Conservation (phyloP, 1,140 invertebrate genomes). For the Oryctes rhinoceros region DNA sequence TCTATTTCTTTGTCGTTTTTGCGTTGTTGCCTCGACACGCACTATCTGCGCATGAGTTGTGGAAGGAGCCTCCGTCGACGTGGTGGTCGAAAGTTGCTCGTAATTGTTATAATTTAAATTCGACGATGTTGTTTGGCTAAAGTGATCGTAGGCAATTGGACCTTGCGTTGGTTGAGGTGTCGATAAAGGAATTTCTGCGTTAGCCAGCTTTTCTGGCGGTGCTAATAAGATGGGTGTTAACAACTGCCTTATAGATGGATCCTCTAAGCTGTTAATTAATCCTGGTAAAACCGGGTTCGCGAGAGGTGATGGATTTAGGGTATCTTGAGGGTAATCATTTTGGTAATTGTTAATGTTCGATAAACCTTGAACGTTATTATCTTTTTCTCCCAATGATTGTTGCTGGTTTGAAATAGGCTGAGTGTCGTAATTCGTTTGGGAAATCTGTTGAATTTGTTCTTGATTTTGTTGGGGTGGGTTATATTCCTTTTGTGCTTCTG, state of each 20-base stretch:
- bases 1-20: not conserved
- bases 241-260: slow-evolving; percentile 58
- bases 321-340: not conserved
- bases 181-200: slow-evolving; percentile 33
- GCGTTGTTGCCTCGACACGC: not conserved
- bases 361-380: too few relatives aligned
- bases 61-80: not conserved
- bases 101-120: not conserved
- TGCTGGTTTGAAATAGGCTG: not conserved
- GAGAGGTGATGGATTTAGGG: slow-evolving; percentile 57
- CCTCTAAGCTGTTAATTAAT: slow-evolving; percentile 68
- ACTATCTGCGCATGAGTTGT: not conserved
- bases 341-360: not conserved
- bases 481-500: not conserved
- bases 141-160: slow-evolving; percentile 18
- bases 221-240: slow-evolving; percentile 52
- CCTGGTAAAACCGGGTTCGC: slow-evolving; percentile 67
- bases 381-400: too few relatives aligned
- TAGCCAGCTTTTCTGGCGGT: slow-evolving; percentile 44
- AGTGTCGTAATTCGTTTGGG: not conserved
- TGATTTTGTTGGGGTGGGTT: not conserved
- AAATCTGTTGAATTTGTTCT: not conserved
- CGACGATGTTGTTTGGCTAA: not conserved
- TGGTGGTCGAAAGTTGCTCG: not conserved
- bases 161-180: not conserved